Base-by-base conservation (phyloP, 2,888 invertebrate species). In the Luperina testacea region DNA sequence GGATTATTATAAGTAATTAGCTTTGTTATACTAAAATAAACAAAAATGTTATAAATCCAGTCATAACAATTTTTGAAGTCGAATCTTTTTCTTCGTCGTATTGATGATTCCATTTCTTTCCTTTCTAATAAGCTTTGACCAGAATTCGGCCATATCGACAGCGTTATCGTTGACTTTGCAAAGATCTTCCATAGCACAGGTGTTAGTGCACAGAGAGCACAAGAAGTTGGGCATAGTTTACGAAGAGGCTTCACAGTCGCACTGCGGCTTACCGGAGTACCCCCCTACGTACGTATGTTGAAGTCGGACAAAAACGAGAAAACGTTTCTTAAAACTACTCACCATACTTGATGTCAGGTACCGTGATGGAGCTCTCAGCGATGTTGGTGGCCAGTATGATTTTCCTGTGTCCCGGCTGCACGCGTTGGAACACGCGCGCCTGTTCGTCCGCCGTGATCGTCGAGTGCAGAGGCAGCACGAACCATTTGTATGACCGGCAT, bases 311-410 rank as follows among this genome's bases (percentile, higher is more conserved):
- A 57, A 24, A 11, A 13, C 5, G 59, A 59, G n/a, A 5, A n/a
- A 59, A 59, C n/a, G n/a, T 32, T 32, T 20, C 0, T 42, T 6
- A 53, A 17, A 15, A 38, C 11, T 61, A 20, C 77, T 82, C 92
- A 98, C 98, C 98, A 95, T 98, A 99, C 94, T 98, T 98, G 32
- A 99, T 98, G 93, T 99, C 99, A 0, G 98, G 98, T 13, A 99
- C 98, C 0, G 99, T 99, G 87, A 99, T 98, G 72, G 99, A 99
- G 94, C 99, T 99, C 95, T 99, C 99, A 0, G 99, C 99, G 86
- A 99, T 99, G 94, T 99, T 99, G 13, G 99, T 99, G 0, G 99
- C 98, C 63, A 99, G 95, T 90, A 99, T 99, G 71, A 99, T 97
- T 94, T 99, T 99, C 81, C 99, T 97, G 84, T 96, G 94, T 6